Base-by-base conservation (phyloP, 2,888 invertebrate species). In the Anticlea derivata region DNA sequence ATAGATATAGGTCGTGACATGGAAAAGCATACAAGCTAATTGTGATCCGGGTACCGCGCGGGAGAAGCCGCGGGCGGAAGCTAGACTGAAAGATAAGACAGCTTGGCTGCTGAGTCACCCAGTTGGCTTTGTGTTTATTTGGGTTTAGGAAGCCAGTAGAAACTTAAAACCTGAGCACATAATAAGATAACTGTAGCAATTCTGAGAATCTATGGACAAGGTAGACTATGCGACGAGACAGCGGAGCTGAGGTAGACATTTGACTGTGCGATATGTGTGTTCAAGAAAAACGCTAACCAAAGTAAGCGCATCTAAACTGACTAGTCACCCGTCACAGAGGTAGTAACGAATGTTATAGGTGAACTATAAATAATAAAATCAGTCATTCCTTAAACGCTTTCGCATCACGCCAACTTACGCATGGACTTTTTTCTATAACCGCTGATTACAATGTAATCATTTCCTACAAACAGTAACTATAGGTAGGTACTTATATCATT, bases 401-500 rank as follows among this genome's bases (percentile, higher is more conserved):
- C 7, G n/a, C 24, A n/a, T 26, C n/a, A 7, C 24, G 24, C 24
- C n/a, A 26, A 26, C 24, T n/a, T 1, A n/a, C 24, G 24, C 24
- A 26, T n/a, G 7, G 23, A 5, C 7, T n/a, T 26, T 1, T 12
- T 30, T 31, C 7, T 13, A 12, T 31, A 30, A 31, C 2, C 1
- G n/a, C 17, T 17, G 17, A 17, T 17, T 8, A 20, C 33, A 20
- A 13, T 13, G 33, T 33, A 33, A 33, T 20, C 5, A 43, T 34
- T 35, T 33, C 20, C 11, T 24, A 31, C 7, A 24, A 41, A n/a
- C n/a, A n/a, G n/a, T n/a, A n/a, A n/a, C n/a, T n/a, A n/a, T n/a
- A n/a, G n/a, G n/a, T n/a, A n/a, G n/a, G n/a, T 30, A 13, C 10
- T 34, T 27, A 22, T 12, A 35, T 37, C 23, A 37, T 37, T 45